Conservation (phyloP, 2,113 vertebrate species). For the Pelmatolapia mariae region DNA sequence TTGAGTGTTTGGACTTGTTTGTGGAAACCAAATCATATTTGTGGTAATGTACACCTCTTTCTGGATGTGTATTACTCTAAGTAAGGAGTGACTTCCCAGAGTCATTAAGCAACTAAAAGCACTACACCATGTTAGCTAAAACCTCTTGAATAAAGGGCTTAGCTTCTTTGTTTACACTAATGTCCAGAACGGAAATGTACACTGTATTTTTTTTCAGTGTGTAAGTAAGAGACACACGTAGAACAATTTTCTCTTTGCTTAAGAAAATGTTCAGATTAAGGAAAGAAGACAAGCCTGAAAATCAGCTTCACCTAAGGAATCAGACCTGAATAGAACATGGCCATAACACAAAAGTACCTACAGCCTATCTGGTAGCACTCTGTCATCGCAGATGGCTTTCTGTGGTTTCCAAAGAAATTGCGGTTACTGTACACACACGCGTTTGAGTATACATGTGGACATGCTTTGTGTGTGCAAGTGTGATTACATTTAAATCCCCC, state of each 20-base stretch:
- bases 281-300: background rate
- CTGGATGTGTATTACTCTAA: background rate
- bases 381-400: constrained; percentile 17
- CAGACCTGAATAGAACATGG: background rate
- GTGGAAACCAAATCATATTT: constrained; percentile 31
- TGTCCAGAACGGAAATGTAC: background rate
- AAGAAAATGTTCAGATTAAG: background rate
- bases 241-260: background rate
- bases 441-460: background rate
- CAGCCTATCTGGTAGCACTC: constrained; percentile 37
- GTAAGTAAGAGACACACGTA: background rate
- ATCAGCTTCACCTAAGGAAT: background rate
- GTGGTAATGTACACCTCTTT: constrained; percentile 5
- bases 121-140: background rate
- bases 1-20: constrained; percentile 29
- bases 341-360: background rate
- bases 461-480: background rate
- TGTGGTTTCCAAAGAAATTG: constrained; percentile 55
- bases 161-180: background rate
- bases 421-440: background rate
- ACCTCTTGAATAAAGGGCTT: background rate
- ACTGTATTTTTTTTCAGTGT: background rate
- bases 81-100: constrained; percentile 10
- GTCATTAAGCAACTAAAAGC: constrained; percentile 27
- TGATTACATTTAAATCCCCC: constrained; percentile 8